Evolutionary conservation across 2,888 invertebrate species (phyloP), one percentile per base, ranked within the genome.

Genomic region (Epinotia bilunana): DNA sequence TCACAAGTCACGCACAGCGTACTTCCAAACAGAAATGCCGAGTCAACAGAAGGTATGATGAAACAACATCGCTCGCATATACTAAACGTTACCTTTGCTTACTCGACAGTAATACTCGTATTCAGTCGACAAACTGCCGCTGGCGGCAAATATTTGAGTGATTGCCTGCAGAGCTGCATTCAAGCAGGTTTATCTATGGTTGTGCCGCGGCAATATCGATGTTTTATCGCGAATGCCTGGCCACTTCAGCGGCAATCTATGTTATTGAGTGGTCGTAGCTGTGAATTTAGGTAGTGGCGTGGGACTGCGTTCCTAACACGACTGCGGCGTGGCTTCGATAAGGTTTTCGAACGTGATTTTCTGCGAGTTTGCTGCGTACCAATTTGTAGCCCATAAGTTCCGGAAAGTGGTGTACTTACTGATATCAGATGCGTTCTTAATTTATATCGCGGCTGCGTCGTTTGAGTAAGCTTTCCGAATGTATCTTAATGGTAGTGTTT

Each of bases 111-210:
- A 85, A 84, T 76, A 28, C 23, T 28, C 23, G 23, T 28, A 79
- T 81, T 69, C 78, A 73, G 79, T 80, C 77, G 73, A 81, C 83
- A 85, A 82, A 87, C 81, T 83, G 83, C 82, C 82, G 82, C 76
- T 79, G 78, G 79, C 72, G 76, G 86, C 86, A 88, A 90, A 90
- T 89, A 87, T 90, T 87, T 88, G 87, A 89, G 83, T 87, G 87
- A 88, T 89, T 85, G 86, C 86, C 82, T 84, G 81, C 80, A 84
- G 81, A 80, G 79, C 13, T 79, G 81, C 80, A 80, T 77, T 76
- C 71, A 76, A 72, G 76, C 68, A 23, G 57, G 67, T 63, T 62
- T 63, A 65, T 70, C 69, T 72, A 76, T 72, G 23, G 49, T 13
- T 28, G 49, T n/a, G 33, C 74, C 73, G 72, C 71, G 71, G 74